These are phyloP conservation scores for Nebria brevicollis DNA, from an alignment of 2,888 invertebrate genomes.

Conservation along the genomic window DNA sequence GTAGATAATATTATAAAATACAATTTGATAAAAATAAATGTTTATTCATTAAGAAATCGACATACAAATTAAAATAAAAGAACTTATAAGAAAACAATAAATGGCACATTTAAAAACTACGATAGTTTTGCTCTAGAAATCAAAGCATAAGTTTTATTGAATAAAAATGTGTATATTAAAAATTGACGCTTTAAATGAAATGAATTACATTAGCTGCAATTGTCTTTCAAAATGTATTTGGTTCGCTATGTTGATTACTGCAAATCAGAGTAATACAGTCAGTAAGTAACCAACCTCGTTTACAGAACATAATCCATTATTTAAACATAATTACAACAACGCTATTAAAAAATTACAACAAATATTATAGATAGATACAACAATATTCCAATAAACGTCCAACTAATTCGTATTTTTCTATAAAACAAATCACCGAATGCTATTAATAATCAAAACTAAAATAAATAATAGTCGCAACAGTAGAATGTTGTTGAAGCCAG, in stretches of 20 bases:
- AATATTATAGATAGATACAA: not conserved
- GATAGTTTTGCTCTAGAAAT: not conserved
- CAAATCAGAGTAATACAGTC: not conserved
- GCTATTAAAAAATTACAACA: slow-evolving; percentile 5
- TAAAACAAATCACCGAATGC: no score
- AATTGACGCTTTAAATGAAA: not conserved
- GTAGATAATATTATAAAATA: not conserved
- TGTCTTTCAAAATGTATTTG: not conserved
- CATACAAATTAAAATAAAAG: not conserved
- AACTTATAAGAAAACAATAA: not conserved
- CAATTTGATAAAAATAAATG: not conserved
- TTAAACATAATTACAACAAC: slow-evolving; percentile 13
- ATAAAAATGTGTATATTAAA: not conserved
- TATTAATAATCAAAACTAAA: no score
- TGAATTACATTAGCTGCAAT: not conserved
- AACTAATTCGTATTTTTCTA: no score
- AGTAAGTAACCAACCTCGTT: not conserved
- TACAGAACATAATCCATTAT: slow-evolving; percentile 14
- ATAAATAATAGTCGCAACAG: no score
- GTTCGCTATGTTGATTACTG: not conserved
- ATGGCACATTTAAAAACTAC: not conserved
- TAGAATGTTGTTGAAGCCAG: not conserved
- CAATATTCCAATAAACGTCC: not conserved
- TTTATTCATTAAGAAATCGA: not conserved
- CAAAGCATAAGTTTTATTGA: not conserved